A percentile compares a stretch with the other conserved stretches of the same genome.
These are phyloP conservation scores for Catajapyx aquilonaris DNA, from an alignment of 1,140 invertebrate species.

Conservation along the genomic window DNA sequence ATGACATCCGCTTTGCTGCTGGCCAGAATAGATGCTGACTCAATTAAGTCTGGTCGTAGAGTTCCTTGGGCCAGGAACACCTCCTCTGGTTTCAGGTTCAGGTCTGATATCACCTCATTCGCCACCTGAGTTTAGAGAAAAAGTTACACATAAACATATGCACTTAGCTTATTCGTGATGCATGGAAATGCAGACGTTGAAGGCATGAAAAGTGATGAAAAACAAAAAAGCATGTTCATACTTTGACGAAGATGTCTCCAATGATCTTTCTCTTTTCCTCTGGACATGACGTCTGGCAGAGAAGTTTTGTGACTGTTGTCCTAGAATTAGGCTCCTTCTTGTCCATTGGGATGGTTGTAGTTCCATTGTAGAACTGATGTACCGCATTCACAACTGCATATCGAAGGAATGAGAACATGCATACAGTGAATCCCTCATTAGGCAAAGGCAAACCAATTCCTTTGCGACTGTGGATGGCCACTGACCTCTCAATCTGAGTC, in stretches of 20 bases:
- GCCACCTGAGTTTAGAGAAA: constrained; percentile 34
- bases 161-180: no score
- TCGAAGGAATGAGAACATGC: no score
- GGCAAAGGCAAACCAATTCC: not conserved
- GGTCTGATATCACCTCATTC: constrained; percentile 56
- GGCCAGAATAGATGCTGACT: constrained; percentile 75
- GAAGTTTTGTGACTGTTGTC: constrained; percentile 57
- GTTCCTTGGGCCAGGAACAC: constrained; percentile 78
- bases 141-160: no score
- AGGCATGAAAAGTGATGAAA: no score
- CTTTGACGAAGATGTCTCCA: constrained; percentile 89
- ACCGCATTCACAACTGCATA: constrained; percentile 49
- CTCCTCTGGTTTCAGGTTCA: constrained; percentile 66
- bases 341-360: constrained; percentile 49
- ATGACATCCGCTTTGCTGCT: constrained; percentile 80
- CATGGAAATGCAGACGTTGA: no score
- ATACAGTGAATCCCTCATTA: no score
- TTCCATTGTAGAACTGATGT: constrained; percentile 47
- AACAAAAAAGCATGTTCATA: no score
- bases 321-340: constrained; percentile 30
- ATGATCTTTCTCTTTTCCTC: constrained; percentile 98
- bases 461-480: constrained; percentile 3
- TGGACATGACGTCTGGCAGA: constrained; percentile 69
- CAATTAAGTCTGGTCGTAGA: constrained; percentile 90
- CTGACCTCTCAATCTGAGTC: constrained; percentile 55